These are phyloP conservation scores for Physella acuta DNA, from an alignment of 1,140 invertebrate genomes.

Conservation along the genomic window DNA sequence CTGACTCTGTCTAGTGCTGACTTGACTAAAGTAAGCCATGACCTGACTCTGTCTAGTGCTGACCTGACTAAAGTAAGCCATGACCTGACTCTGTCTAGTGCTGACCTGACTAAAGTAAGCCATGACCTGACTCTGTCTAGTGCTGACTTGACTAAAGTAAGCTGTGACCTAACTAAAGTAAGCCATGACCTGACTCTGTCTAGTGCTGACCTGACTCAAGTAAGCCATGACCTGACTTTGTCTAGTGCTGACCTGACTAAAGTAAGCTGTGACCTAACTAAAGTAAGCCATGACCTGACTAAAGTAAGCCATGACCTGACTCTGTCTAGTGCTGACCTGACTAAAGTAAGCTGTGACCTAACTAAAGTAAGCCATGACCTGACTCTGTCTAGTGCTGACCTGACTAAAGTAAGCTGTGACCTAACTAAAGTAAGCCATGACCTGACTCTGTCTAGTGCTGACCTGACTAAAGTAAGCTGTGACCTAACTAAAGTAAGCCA, in stretches of 20 bases:
- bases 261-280: slow-evolving; percentile 59
- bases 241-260: slow-evolving; percentile 58
- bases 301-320: slow-evolving; percentile 54
- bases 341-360: slow-evolving; percentile 59
- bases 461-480: slow-evolving; percentile 61
- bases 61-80: slow-evolving; percentile 58
- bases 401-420: slow-evolving; percentile 58
- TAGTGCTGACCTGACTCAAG: slow-evolving; percentile 59
- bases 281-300: slow-evolving; percentile 59
- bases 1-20: slow-evolving; percentile 60
- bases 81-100: no score
- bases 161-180: no score
- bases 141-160: slow-evolving; percentile 60
- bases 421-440: slow-evolving; percentile 55
- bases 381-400: no score
- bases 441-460: no score
- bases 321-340: no score
- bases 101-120: slow-evolving; percentile 59
- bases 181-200: slow-evolving; percentile 58
- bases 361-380: slow-evolving; percentile 54
- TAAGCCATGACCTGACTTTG: no score
- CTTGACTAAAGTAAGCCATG: slow-evolving; percentile 56
- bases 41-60: slow-evolving; percentile 57
- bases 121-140: slow-evolving; percentile 59
- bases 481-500: slow-evolving; percentile 57